Percentiles rank a stretch among this genome's conserved stretches.
Conservation (phyloP, 2,797 vertebrate genomes). For the Cygnus olor region DNA sequence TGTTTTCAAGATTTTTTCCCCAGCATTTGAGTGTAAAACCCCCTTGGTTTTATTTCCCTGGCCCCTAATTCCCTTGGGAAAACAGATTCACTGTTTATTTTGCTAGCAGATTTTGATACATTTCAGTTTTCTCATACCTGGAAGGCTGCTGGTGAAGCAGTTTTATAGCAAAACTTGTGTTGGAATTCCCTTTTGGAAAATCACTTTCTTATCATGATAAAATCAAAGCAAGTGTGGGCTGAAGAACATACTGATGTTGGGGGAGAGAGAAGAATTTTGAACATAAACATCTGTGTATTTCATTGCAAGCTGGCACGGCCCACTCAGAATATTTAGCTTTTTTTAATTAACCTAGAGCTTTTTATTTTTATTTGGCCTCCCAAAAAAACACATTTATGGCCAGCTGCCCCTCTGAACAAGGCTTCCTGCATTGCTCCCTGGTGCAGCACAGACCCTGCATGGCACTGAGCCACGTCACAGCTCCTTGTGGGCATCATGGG, state of each 20-base stretch:
- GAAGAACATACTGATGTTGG: neutral
- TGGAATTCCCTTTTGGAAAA: conserved; percentile 19
- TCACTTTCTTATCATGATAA: neutral
- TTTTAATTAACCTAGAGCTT: neutral
- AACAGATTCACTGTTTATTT: neutral
- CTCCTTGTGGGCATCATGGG: neutral
- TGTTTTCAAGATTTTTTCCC: neutral
- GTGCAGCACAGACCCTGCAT: too few species aligned
- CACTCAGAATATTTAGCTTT: neutral
- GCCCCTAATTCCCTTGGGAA: neutral
- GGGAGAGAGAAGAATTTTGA: neutral
- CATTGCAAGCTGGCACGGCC: neutral
- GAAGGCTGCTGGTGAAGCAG: neutral
- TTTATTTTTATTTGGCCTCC: neutral
- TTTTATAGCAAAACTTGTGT: neutral
- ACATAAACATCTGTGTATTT: neutral
- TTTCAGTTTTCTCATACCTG: neutral
- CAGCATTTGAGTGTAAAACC: neutral
- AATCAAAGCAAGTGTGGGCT: neutral
- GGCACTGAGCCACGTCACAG: accelerated
- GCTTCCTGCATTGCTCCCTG: too few species aligned
- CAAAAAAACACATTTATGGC: neutral
- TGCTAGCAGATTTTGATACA: neutral
- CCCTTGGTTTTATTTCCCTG: conserved; percentile 6
- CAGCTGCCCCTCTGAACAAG: neutral